Conservation (phyloP, 2,888 invertebrate genomes). For the Neria commutata region DNA sequence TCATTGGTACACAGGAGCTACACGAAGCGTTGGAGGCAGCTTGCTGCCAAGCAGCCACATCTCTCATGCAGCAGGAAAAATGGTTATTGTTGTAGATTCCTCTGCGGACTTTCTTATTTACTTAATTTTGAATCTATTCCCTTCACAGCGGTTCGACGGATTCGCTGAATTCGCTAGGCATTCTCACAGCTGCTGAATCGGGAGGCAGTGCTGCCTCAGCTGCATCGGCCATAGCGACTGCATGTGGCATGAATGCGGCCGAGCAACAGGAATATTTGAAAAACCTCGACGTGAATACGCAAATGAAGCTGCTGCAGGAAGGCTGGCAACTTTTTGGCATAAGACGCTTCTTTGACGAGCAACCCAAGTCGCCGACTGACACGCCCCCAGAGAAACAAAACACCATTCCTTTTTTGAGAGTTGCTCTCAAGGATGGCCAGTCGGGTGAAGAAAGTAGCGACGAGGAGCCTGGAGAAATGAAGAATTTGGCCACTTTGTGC, state of each 20-base stretch:
- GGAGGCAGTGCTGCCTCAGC: slow-evolving; percentile 28
- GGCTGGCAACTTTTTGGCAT: slow-evolving; percentile 58
- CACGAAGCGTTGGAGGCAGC: slow-evolving; percentile 47
- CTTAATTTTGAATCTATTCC: neutral
- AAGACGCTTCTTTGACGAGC: slow-evolving; percentile 59
- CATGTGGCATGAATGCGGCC: slow-evolving; percentile 34
- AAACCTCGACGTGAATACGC: slow-evolving; percentile 42
- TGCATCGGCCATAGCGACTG: slow-evolving; percentile 33
- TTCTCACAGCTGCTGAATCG: slow-evolving; percentile 24
- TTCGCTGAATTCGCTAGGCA: slow-evolving; percentile 41
- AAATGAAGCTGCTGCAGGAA: slow-evolving; percentile 57
- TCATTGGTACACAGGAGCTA: slow-evolving; percentile 39
- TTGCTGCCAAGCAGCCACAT: slow-evolving; percentile 40
- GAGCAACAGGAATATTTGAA: slow-evolving; percentile 43
- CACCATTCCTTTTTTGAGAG: slow-evolving; percentile 33
- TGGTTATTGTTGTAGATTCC: slow-evolving; percentile 26
- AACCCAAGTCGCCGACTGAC: slow-evolving; percentile 62
- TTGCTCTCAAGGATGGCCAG: slow-evolving; percentile 5
- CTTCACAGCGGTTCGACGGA: slow-evolving; percentile 35
- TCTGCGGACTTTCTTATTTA: neutral
- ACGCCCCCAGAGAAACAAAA: slow-evolving; percentile 52
- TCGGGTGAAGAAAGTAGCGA: slow-evolving; percentile 19
- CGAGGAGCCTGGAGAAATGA: slow-evolving; percentile 48
- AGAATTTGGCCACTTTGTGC: slow-evolving; percentile 53
- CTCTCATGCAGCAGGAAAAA: slow-evolving; percentile 36